Conservation (phyloP, 2,797 vertebrate species). For the Antennarius maculatus region DNA sequence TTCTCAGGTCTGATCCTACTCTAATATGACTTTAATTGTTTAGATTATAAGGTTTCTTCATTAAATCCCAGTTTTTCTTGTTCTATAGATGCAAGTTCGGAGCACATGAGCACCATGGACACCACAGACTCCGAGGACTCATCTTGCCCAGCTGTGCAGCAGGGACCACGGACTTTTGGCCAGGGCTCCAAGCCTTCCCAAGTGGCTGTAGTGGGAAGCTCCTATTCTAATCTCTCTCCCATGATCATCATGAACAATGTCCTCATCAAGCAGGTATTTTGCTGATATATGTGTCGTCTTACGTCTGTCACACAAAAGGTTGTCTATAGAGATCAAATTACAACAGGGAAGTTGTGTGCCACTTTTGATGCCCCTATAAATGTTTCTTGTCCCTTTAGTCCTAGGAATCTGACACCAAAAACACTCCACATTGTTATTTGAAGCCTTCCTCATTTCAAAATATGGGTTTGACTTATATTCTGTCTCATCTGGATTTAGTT, state of each 20-base stretch:
- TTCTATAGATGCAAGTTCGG: conserved; percentile 86
- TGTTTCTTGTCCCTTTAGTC: neutral
- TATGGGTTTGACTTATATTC: too few relatives aligned
- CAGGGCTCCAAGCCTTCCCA: conserved; percentile 67
- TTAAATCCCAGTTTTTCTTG: neutral
- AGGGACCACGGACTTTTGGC: conserved; percentile 28
- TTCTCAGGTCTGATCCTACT: conserved; percentile 85
- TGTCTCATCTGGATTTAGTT: too few relatives aligned
- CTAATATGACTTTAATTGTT: neutral
- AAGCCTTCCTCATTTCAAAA: too few relatives aligned
- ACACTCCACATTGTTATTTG: neutral
- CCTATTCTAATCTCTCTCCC: conserved; percentile 84
- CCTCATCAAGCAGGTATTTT: conserved; percentile 88
- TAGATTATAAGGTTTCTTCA: neutral
- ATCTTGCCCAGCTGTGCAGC: conserved; percentile 46
- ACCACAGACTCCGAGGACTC: conserved; percentile 84
- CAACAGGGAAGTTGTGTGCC: neutral
- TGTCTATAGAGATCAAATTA: neutral
- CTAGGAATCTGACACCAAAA: conserved; percentile 6
- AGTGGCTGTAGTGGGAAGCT: conserved; percentile 73
- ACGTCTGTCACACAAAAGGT: neutral
- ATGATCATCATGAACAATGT: conserved; percentile 96
- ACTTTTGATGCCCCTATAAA: neutral
- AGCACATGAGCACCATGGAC: conserved; percentile 83
- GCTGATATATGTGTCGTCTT: neutral